These are phyloP conservation scores for Pteropus rufus DNA, from an alignment of 2,797 vertebrate genomes.

Conservation along the genomic window DNA sequence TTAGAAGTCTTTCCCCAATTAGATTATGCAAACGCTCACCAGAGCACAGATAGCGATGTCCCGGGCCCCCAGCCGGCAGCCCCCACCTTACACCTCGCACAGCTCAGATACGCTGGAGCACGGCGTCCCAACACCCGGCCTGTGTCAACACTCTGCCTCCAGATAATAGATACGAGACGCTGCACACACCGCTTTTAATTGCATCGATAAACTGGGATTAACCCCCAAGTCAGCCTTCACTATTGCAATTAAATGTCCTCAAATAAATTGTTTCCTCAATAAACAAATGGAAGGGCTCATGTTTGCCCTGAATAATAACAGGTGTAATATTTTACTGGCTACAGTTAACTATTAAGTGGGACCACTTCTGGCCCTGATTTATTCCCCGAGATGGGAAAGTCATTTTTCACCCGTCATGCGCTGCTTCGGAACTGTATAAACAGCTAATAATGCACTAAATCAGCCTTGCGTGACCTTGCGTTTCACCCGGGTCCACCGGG, in stretches of 20 bases:
- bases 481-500: neutral
- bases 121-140: neutral
- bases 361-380: conserved; percentile 75
- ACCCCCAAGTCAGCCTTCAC: conserved; percentile 70
- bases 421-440: conserved; percentile 69
- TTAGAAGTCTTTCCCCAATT: conserved; percentile 62
- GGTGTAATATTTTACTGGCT: conserved; percentile 75
- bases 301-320: conserved; percentile 74
- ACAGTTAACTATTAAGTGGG: conserved; percentile 74
- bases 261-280: conserved; percentile 78
- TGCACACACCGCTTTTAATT: conserved; percentile 69
- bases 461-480: conserved; percentile 39
- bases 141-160: conserved; percentile 68
- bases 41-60: neutral
- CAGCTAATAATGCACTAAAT: conserved; percentile 72
- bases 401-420: conserved; percentile 71
- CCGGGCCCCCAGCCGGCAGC: neutral
- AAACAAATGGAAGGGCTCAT: conserved; percentile 76
- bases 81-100: conserved; percentile 28
- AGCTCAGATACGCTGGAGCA: conserved; percentile 11
- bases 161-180: conserved; percentile 49
- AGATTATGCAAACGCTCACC: conserved; percentile 24
- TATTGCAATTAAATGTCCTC: conserved; percentile 75
- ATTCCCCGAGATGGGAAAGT: conserved; percentile 70
- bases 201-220: conserved; percentile 76